Evolutionary conservation across 1,140 invertebrate species (phyloP), one percentile per base, ranked within the genome.

Genomic region (Lasioglossum albipes): DNA sequence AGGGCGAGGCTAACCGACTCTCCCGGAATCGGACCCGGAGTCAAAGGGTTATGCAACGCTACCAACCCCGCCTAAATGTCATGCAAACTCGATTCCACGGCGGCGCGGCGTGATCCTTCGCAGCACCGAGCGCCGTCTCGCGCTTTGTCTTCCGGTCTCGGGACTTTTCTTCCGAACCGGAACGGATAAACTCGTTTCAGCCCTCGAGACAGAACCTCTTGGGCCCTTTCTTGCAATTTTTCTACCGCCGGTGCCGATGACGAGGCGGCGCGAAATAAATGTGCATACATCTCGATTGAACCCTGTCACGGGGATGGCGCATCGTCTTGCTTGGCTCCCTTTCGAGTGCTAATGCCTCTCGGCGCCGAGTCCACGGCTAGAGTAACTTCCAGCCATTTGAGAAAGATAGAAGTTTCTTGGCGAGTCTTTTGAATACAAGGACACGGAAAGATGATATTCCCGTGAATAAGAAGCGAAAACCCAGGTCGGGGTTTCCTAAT

Each of bases 81-180:
- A 89, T 89, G 88, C 86, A 89, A 89, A 89, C 80, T 89, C 84
- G 84, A 89, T 89, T 89, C 76, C 80, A 20, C 61, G 52, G 20
- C 45, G 12, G 13, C 31, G 7, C 20, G 27, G 22, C 65, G 71
- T 74, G 74, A 79, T 27, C 76, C 20, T 76, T 82, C 61, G 62
- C 67, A 5, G 36, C 54, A 49, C 31, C 20, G 20, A 59, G 10
- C 61, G 45, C 3, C 68, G 45, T n/a, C 61, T 49, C 57, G 45
- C 68, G 41, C 72, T 75, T 80, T 75, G 79, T 62, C 65, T 68
- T 79, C 62, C 36, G 54, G 27, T 27, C 18, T 42, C 54, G 12
- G 6, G 31, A 45, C 27, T 65, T 74, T 65, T 74, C 52, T 61
- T 66, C 57, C 9, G 41, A 0, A 36, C 42, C 79, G n/a, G 4